Percentiles rank a stretch among this genome's conserved stretches.
phyloP scores from a whole-genome alignment of 1,140 invertebrate species.

The Neodiprion lecontei region DNA sequence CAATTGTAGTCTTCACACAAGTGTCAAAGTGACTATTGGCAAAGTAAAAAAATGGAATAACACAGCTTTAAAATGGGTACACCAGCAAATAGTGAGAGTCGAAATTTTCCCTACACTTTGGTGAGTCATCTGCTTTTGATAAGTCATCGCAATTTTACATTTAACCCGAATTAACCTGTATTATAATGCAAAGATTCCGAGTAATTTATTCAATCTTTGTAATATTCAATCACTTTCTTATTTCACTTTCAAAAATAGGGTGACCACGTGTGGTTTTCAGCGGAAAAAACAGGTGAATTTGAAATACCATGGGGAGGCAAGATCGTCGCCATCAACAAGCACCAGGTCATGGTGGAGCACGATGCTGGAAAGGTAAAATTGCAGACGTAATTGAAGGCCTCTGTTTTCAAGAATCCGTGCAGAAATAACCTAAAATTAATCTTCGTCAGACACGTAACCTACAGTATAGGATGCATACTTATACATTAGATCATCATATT shows the following conservation, averaged over 20 bases:
- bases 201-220: too few species aligned
- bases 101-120: background rate
- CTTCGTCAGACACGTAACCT: too few species aligned
- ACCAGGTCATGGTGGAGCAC: constrained; percentile 78
- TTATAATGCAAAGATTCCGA: too few species aligned
- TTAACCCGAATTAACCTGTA: too few species aligned
- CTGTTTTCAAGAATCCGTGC: background rate
- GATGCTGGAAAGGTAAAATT: constrained; percentile 75
- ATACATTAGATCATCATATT: constrained; percentile 39
- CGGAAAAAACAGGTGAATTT: constrained; percentile 73
- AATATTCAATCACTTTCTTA: too few species aligned
- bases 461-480: background rate
- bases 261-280: constrained; percentile 88
- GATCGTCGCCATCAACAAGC: constrained; percentile 79
- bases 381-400: background rate
- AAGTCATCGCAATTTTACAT: too few species aligned
- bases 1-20: background rate
- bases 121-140: background rate
- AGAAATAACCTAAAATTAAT: background rate
- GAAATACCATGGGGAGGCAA: constrained; percentile 84
- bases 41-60: background rate
- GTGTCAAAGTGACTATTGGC: too few species aligned
- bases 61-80: background rate
- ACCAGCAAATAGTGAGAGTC: background rate
- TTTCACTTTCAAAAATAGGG: constrained; percentile 61